Percentiles rank a stretch among this genome's conserved stretches.
Conservation (phyloP, 2,888 invertebrate species). For the Drosophila melanosoma region DNA sequence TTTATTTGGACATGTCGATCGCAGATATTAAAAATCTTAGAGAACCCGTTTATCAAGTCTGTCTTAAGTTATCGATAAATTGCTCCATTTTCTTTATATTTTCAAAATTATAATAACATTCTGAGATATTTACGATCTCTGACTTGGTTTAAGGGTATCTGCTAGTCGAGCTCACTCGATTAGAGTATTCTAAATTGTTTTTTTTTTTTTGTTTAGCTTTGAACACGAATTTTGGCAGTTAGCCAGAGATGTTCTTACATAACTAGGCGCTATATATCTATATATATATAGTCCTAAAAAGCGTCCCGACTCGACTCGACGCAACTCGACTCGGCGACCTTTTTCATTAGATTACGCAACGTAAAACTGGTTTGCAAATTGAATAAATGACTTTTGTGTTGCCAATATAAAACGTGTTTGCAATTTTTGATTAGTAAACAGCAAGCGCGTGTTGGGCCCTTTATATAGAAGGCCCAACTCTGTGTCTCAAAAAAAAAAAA, state of each 20-base stretch:
- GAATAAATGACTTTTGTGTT: conserved; percentile 80
- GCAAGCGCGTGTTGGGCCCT: conserved; percentile 29
- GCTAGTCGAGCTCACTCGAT: not conserved
- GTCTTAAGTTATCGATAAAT: not conserved
- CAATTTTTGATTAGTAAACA: conserved; percentile 74
- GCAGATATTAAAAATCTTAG: no score
- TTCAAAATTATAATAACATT: not conserved
- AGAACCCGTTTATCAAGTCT: not conserved
- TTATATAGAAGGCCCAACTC: not conserved
- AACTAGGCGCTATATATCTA: conserved; percentile 20
- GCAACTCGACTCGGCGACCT: conserved; percentile 56
- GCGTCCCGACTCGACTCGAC: conserved; percentile 38
- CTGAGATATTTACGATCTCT: not conserved
- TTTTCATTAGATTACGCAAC: conserved; percentile 79
- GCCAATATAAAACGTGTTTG: conserved; percentile 80
- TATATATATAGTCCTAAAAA: conserved; percentile 42
- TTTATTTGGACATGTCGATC: not conserved
- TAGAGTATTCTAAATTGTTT: not conserved
- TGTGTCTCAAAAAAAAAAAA: conserved; percentile 6
- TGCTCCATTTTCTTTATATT: not conserved
- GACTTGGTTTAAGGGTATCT: not conserved
- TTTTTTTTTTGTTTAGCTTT: conserved; percentile 33
- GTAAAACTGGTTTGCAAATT: conserved; percentile 79
- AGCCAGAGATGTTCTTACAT: conserved; percentile 51
- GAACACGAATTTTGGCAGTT: conserved; percentile 57